Evolutionary conservation across 2,797 vertebrate genomes (phyloP), one percentile per base, ranked within the genome.

Genomic region (Clarias pachynema): DNA sequence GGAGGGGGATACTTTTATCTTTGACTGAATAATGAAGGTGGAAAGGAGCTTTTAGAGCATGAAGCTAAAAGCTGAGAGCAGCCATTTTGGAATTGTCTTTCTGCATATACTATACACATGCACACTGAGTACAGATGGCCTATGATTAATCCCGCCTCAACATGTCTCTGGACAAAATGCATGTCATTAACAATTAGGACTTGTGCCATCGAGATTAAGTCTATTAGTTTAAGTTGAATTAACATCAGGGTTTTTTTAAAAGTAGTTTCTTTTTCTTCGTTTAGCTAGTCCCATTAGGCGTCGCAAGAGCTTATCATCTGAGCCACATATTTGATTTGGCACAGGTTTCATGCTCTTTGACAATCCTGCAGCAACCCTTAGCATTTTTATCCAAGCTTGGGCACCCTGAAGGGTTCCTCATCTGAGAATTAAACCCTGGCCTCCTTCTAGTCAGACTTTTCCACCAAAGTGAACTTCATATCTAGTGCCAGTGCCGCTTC

Each of bases 121-220:
- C 62, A 69, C 65, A 82, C 63, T 83, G 82, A 53, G 34, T 83
- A 88, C 85, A 60, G 84, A 90, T 89, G 62, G 89, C 87, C 87
- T 90, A 82, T 92, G 90, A 93, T 93, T 93, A 93, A 93, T 93
- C 91, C 93, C 89, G 85, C 82, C 88, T 89, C 88, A 89, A 86
- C 85, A 87, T 86, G 88, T 90, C 88, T 86, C 85, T 85, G 85
- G 88, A 87, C 81, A 90, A 84, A 89, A 85, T 82, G 65, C 49
- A 86, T 81, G 84, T 31, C 12, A 63, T 86, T 82, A 87, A 85
- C n/a, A 60, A 84, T 82, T 63, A 44, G 77, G 40, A 62, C 16
- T 26, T 49, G 72, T 66, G 70, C 22, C 16, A 40, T 62, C 68
- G 34, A 70, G 34, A 82, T 69, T 68, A 69, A n/a, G 37, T 53